phyloP scores from a whole-genome alignment of 2,797 vertebrate genomes.

The Silurus lanzhouensis region DNA sequence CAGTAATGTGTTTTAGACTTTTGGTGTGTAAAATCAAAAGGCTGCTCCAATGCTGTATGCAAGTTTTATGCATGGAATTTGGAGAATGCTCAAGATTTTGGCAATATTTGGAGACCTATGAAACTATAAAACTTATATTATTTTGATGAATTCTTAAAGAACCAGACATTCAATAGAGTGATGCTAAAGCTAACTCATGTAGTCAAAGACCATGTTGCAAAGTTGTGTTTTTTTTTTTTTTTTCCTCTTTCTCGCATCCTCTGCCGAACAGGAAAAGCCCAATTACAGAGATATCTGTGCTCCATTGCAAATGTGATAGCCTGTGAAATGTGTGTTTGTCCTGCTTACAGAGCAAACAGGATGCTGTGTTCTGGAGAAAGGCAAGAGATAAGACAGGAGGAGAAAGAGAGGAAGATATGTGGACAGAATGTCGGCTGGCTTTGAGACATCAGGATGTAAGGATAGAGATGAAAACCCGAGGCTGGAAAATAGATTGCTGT shows the following conservation, averaged over 20 bases:
- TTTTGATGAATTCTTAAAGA: background rate
- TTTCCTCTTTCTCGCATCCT: slow-evolving; percentile 44
- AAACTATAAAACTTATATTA: background rate
- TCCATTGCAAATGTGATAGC: slow-evolving; percentile 73
- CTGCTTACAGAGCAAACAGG: slow-evolving; percentile 77
- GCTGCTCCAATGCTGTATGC: too few relatives aligned
- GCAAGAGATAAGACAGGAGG: slow-evolving; percentile 70
- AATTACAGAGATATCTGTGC: slow-evolving; percentile 73
- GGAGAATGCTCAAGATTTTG: background rate
- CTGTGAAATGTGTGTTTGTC: slow-evolving; percentile 80
- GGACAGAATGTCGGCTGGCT: slow-evolving; percentile 14
- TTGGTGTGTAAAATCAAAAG: background rate
- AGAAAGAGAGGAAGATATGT: slow-evolving; percentile 42
- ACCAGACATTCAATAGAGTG: background rate
- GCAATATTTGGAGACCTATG: background rate
- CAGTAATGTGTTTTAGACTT: background rate
- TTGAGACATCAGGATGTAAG: slow-evolving; percentile 39
- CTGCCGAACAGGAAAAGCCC: slow-evolving; percentile 72
- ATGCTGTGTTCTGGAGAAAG: slow-evolving; percentile 71
- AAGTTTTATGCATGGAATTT: too few relatives aligned
- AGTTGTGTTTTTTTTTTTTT: background rate
- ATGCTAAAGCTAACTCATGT: background rate
- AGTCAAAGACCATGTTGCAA: background rate
- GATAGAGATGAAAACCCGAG: slow-evolving; percentile 35
- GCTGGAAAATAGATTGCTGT: background rate